Conservation (phyloP, 2,888 invertebrate species). For the Cylloceria caligata region DNA sequence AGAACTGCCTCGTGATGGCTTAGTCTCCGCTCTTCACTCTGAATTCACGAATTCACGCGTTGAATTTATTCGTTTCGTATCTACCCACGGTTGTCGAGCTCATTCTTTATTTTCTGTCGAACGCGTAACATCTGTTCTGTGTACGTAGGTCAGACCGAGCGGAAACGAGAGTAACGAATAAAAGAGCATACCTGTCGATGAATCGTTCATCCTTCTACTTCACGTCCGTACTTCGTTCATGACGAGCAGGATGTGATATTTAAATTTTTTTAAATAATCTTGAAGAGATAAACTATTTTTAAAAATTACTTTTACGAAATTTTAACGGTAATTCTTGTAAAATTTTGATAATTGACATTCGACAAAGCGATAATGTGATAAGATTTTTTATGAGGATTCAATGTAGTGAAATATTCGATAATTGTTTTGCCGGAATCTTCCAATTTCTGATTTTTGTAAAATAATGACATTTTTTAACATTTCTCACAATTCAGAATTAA, state of each 20-base stretch:
- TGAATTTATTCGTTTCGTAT: slow-evolving; percentile 4
- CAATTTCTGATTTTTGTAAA: background rate
- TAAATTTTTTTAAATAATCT: background rate
- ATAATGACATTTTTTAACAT: too few relatives aligned
- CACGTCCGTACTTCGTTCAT: background rate
- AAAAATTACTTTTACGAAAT: background rate
- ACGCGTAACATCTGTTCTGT: slow-evolving; percentile 5
- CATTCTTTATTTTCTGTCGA: slow-evolving; percentile 1
- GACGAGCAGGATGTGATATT: background rate
- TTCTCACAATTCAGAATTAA: too few relatives aligned
- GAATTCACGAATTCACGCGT: slow-evolving; percentile 8
- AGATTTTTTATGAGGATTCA: background rate
- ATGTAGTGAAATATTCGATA: background rate
- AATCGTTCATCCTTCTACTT: slow-evolving; percentile 6
- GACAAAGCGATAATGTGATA: background rate
- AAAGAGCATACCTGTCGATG: background rate
- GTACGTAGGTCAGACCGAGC: slow-evolving; percentile 9
- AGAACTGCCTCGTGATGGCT: background rate
- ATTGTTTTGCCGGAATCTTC: background rate
- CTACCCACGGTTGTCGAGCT: background rate
- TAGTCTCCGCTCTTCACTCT: background rate
- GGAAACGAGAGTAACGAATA: background rate
- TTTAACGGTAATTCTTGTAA: background rate
- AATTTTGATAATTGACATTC: background rate
- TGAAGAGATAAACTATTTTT: background rate